Base-by-base conservation (phyloP, 2,797 vertebrate genomes). In the Acanthopagrus latus region DNA sequence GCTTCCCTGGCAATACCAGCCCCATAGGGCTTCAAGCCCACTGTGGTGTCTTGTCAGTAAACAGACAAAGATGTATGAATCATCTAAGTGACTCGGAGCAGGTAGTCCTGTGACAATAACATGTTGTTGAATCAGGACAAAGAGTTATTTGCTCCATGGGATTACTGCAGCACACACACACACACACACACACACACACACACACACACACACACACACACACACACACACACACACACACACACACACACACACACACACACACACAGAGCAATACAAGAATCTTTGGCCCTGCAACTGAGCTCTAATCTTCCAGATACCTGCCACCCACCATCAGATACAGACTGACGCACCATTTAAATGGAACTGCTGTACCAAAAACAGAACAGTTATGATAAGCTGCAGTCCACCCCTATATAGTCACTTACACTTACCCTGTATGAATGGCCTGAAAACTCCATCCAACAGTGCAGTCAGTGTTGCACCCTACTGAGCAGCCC, bases 11-110 rank as follows among this genome's bases (percentile, higher is more conserved):
- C 91, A 71, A 80, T 85, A 91, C 88, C 85, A 79, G 81, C 86
- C 52, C 85, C 7, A 66, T 71, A 78, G 89, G 92, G 76, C 81
- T 66, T 82, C 67, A 1, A 52, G 75, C 58, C 86, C 76, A 81
- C 82, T 57, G 84, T 50, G 77, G 78, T 5, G 55, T 71, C 82
- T 80, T 86, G 86, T 86, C 88, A 80, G 89, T 86, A 91, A 92
- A 91, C 82, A 90, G 89, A 93, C 91, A 88, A 74, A 93, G 91
- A 94, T 78, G 86, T 85, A 94, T 85, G 91, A 91, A 80, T 91
- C 86, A 69, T 85, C 78, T 79, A 82, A 88, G 86, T 89, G 82
- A 92, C 73, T 91, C 74, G 2, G 80, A 70, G 81, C 80, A 83
- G 89, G 86, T 64, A 85, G 84, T 75, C 82, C 50, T 44, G 54